Evolutionary conservation across 2,797 vertebrate species (phyloP).

Genomic region (Neoniphon sammara): DNA sequence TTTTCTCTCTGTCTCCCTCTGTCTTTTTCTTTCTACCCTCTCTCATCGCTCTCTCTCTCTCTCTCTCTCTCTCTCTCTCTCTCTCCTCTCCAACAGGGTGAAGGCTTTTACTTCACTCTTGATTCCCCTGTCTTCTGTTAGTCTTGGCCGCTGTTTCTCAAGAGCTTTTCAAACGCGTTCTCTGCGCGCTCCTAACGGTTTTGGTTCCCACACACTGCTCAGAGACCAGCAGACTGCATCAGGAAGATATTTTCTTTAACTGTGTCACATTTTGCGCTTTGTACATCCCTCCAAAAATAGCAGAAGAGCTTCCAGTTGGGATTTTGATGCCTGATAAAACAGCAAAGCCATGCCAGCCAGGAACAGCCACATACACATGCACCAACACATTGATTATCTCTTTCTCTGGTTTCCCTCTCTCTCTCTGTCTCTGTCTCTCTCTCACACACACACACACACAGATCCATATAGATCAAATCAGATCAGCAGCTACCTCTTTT

Average conservation of each 20-base stretch:
- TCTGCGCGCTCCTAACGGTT: not conserved
- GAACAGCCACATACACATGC: too few species aligned
- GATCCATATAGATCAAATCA: too few species aligned
- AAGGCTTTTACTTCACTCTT: conserved; percentile 2
- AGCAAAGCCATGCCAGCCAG: too few species aligned
- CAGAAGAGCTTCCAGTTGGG: too few species aligned
- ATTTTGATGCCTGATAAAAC: too few species aligned
- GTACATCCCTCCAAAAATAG: too few species aligned
- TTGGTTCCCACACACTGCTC: conserved; percentile 17
- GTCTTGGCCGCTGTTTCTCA: not conserved
- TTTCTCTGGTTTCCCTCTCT: not conserved
- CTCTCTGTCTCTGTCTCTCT: not conserved
- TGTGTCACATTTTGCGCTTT: not conserved
- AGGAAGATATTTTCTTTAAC: not conserved
- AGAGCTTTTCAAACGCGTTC: not conserved
- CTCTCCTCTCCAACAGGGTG: conserved; percentile 17
- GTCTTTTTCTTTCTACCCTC: too few species aligned
- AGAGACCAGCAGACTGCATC: not conserved
- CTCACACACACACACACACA: not conserved
- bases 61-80: conserved; percentile 1
- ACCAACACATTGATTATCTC: too few species aligned
- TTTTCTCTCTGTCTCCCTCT: not conserved
- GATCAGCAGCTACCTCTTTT: too few species aligned
- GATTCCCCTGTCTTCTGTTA: not conserved
- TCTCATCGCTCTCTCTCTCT: too few species aligned